Evolutionary conservation across 2,888 invertebrate species (phyloP).

Genomic region (Acanthacorydalis orientalis): DNA sequence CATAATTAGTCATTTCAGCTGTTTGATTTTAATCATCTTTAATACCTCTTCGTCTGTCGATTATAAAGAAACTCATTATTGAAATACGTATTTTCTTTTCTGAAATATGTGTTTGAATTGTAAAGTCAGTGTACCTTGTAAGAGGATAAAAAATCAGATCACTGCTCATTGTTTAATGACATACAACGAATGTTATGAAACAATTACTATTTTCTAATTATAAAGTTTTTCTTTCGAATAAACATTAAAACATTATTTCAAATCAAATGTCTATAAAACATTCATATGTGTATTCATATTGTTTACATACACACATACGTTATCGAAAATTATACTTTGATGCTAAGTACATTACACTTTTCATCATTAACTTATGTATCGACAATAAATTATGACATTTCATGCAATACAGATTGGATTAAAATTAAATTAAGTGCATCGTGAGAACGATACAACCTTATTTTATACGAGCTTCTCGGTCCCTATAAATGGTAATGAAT

Average conservation of each 20-base stretch:
- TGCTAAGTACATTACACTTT: neutral
- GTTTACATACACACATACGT: neutral
- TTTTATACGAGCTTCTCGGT: too few species aligned
- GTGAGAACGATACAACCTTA: too few species aligned
- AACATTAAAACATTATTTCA: neutral
- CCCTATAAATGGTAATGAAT: too few species aligned
- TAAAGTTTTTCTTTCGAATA: neutral
- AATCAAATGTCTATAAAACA: neutral
- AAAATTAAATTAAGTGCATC: too few species aligned
- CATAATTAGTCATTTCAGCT: too few species aligned
- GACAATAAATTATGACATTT: neutral
- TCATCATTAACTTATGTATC: neutral
- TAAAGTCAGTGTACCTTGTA: too few species aligned
- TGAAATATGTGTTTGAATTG: too few species aligned
- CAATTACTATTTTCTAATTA: neutral
- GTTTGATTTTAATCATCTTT: too few species aligned
- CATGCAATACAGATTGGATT: neutral
- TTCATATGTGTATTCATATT: neutral
- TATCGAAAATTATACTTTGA: neutral
- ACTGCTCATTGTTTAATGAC: neutral
- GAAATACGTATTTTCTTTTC: too few species aligned
- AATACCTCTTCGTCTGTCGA: too few species aligned
- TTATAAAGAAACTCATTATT: too few species aligned
- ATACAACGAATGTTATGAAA: neutral
- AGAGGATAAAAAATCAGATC: too few species aligned